Conservation (phyloP, 2,113 vertebrate species). For the Choloepus hoffmanni region DNA sequence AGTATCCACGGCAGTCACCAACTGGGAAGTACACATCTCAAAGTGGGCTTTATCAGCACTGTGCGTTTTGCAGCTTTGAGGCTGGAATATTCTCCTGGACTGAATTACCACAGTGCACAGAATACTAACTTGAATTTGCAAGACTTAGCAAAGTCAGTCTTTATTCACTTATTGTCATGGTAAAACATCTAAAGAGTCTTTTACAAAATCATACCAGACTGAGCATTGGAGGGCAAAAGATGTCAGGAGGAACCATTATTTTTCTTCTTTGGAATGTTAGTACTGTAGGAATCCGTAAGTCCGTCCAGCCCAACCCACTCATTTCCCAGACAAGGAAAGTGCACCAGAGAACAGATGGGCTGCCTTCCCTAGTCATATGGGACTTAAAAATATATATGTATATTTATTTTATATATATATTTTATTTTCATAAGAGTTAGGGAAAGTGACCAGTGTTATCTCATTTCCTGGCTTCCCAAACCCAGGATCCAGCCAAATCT, state of each 20-base stretch:
- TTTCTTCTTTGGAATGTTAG: conserved; percentile 48
- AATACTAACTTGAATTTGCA: background rate
- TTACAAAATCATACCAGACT: background rate
- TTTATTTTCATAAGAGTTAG: conserved; percentile 40
- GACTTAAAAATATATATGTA: conserved; percentile 76
- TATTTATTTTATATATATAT: conserved; percentile 61
- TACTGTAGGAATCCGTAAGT: conserved; percentile 58
- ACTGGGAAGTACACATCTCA: background rate
- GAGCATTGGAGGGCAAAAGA: background rate
- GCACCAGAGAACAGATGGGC: conserved; percentile 75
- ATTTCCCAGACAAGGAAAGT: conserved; percentile 74
- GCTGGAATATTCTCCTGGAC: background rate
- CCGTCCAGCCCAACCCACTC: conserved; percentile 62
- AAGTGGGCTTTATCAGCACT: background rate
- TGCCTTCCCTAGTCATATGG: conserved; percentile 77
- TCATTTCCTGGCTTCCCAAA: conserved; percentile 70
- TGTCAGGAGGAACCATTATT: conserved; percentile 22
- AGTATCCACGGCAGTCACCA: background rate
- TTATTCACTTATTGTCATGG: background rate
- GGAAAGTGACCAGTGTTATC: conserved; percentile 73
- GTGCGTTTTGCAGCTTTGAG: background rate
- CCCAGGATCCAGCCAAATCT: conserved; percentile 38
- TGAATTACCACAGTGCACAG: background rate
- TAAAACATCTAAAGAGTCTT: background rate
- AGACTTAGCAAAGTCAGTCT: background rate